Evolutionary conservation across 2,113 vertebrate species (phyloP), one percentile per base, ranked within the genome.

Genomic region (Pogonocichla stellata): DNA sequence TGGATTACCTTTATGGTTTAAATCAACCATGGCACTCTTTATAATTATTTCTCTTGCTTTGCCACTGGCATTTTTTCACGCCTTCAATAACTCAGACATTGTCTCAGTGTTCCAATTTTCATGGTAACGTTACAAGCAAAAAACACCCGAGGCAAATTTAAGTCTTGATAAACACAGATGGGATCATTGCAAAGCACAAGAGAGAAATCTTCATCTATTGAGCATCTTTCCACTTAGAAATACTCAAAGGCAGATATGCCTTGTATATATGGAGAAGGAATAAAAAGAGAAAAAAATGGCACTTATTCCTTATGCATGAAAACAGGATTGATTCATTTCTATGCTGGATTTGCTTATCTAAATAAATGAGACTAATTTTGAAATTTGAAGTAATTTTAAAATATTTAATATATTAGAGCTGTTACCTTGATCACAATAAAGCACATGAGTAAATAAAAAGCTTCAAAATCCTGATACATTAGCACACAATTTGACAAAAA

Each of bases 41-140:
- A 12, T 86, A 90, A 92, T 93, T 80, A 92, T 48, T 86, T 90
- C 28, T 86, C 62, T 81, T 90, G 83, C 67, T 56, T 86, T 75
- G 50, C 58, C 36, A 51, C 0, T 80, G 50, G 82, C 62, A 64
- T 71, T 80, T 94, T 73, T 72, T 86, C 53, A 79, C 50, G 78
- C 67, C 31, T 88, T 75, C 50, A 71, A 2, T 78, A 93, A 65
- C 42, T 75, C 47, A 84, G 43, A 92, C 51, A 48, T 31, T 71
- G 79, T 62, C 79, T 78, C 86, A 58, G 16, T 87, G 73, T 38
- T 87, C 25, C 8, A 9, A 80, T 87, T 94, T 88, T 72, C 58
- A 86, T 8, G 25, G 45, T 80, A 69, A 83, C 6, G 8, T 86
- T 80, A 75, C 36, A 47, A 51, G 45, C 24, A 85, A 77, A 75